Evolutionary conservation across 2,113 vertebrate genomes (phyloP), one percentile per base, ranked within the genome.

Genomic region (Corythaixoides concolor): DNA sequence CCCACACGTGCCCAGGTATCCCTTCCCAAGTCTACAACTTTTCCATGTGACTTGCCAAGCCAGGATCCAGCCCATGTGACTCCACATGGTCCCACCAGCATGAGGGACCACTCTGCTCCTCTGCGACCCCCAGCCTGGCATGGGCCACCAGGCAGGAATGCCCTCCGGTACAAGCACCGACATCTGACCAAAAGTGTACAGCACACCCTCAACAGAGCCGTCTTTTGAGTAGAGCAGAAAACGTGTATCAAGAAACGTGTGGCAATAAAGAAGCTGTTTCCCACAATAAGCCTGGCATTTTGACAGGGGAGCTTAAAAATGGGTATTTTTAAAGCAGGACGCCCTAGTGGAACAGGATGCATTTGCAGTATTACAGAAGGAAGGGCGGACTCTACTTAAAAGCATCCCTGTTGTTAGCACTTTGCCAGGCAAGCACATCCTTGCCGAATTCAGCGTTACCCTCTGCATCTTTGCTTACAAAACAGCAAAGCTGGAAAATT

Each of bases 51-150:
- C 27, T 24, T 58, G 68, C 50, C 50, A 69, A 39, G 59, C 20
- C 50, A 45, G 63, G 32, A n/a, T 30, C 21, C 0, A 1, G 28
- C 28, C 62, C 0, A 0, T 19, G 52, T 24, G 37, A 35, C 73
- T 59, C 0, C 0, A 35, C 68, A 50, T 0, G 2, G 73, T 52
- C 39, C 39, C 41, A 43, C 20, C 43, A 69, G 64, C 16, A 32
- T 8, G 4, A 86, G n/a, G 11, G 63, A 24, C 53, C 3, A 2
- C 41, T 53, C 39, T 43, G 64, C 35, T 66, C 22, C 37, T 35
- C 84, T 0, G 3, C 5, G 8, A 10, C 8, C 52, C 62, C 73
- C 3, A 5, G 43, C 39, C 49, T 32, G 33, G 45, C 79, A 67
- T 35, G 43, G 1, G 8, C 19, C 33, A 33, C 27, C 1, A 2